These are phyloP conservation scores for Ophion slaviceki DNA, from an alignment of 2,888 invertebrate genomes.

Conservation along the genomic window DNA sequence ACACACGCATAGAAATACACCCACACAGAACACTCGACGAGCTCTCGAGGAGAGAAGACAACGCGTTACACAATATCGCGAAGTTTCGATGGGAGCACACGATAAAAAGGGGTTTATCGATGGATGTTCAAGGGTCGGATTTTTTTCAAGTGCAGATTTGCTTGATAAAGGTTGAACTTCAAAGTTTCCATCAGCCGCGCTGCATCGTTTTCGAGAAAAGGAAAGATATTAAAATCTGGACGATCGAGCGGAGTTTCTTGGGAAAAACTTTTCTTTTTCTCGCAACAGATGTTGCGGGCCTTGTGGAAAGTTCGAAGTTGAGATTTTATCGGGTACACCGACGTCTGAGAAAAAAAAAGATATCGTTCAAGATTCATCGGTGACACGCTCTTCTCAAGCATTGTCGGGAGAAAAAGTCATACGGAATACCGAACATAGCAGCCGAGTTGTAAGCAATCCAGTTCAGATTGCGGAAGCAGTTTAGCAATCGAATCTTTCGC, in stretches of 20 bases:
- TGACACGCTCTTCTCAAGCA: not conserved
- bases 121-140: not conserved
- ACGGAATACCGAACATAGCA: not conserved
- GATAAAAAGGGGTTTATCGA: not conserved
- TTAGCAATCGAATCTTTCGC: not conserved
- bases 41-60: constrained; percentile 14
- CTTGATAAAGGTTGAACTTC: not conserved
- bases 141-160: not conserved
- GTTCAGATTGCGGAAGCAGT: not conserved
- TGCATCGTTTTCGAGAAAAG: not conserved
- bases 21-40: constrained; percentile 2
- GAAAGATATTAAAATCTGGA: not conserved
- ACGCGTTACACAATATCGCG: constrained; percentile 22
- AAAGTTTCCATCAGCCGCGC: not conserved
- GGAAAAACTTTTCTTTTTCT: not conserved
- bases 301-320: not conserved
- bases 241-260: not conserved
- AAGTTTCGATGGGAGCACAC: constrained; percentile 6
- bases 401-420: not conserved
- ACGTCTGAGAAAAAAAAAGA: not conserved
- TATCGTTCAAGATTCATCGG: not conserved
- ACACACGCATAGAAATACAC: not conserved
- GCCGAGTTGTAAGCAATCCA: not conserved
- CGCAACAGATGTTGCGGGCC: not conserved
- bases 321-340: not conserved